Base-by-base conservation (phyloP, 2,888 invertebrate genomes). In the Spatulosminthurus flaviceps region DNA sequence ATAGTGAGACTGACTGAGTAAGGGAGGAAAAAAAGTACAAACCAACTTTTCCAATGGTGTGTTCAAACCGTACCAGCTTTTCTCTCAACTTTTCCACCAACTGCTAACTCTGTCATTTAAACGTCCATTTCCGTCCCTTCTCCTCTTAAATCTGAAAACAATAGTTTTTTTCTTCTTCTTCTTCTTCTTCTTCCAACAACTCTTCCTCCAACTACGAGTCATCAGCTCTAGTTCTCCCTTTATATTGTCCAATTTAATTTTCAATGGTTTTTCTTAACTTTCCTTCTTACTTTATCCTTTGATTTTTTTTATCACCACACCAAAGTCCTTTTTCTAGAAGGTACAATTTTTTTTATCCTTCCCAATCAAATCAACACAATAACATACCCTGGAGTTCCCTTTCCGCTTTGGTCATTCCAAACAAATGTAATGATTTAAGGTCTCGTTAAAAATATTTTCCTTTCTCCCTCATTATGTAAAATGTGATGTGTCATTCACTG, bases 111-210 rank as follows among this genome's bases (percentile, higher is more conserved):
- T 13, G 60, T 73, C 73, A 73, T 73, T n/a, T 26, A 60, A 73
- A 21, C 28, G 73, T 73, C 60, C 60, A 73, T 73, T 73, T 73
- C 60, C 43, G 60, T 26, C 73, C 28, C 73, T 60, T 60, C 60
- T 34, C 34, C 34, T 34, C 51, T 51, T n/a, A n/a, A 51, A 60
- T 22, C 60, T 73, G 73, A 70, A 51, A 70, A 70, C 29, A 34
- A 70, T 70, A 41, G 70, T 41, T 70, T 70, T 41, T 22, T 41
- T 21, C 21, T 69, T 9, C 29, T 19, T 16, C n/a, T 34, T 28
- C 28, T 28, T 16, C 67, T 67, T 28, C 28, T 5, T 13, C 67
- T 67, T n/a, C 28, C 1, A 43, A 43, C n/a, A n/a, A n/a, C n/a
- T n/a, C n/a, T n/a, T n/a, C n/a, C n/a, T n/a, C n/a, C n/a, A n/a